Percentiles rank a stretch among this genome's conserved stretches.
Evolutionary conservation across 2,888 invertebrate genomes (phyloP).

Genomic region (Himalopsyche japonica): DNA sequence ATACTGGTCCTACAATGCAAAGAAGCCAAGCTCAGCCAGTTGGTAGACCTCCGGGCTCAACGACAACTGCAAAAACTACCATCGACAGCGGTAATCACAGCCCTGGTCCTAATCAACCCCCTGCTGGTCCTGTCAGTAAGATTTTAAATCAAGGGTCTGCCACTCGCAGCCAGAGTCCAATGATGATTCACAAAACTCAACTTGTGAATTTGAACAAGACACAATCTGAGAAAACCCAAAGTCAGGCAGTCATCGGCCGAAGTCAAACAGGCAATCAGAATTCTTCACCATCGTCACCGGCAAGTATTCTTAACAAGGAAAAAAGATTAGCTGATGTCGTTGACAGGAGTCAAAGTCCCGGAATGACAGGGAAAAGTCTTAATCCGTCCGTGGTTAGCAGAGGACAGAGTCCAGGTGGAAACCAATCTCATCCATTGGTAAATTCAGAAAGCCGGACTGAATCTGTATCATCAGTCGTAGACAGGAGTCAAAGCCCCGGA

Average conservation of each 20-base stretch:
- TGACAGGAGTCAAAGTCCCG: neutral
- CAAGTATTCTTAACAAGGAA: neutral
- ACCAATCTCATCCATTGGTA: neutral
- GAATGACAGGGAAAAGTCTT: neutral
- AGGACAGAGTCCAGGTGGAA: neutral
- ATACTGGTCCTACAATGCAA: neutral
- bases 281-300: neutral
- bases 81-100: neutral
- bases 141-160: neutral
- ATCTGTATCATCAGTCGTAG: neutral
- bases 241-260: neutral
- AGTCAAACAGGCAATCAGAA: neutral
- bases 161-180: neutral
- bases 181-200: neutral
- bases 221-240: neutral
- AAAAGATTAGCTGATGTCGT: neutral
- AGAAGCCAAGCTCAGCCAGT: neutral
- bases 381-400: neutral
- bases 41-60: neutral
- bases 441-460: neutral
- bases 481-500: neutral
- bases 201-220: neutral
- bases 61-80: neutral
- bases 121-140: neutral
- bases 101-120: neutral